phyloP scores from a whole-genome alignment of 2,888 invertebrate species.

The Dasypolia templi region DNA sequence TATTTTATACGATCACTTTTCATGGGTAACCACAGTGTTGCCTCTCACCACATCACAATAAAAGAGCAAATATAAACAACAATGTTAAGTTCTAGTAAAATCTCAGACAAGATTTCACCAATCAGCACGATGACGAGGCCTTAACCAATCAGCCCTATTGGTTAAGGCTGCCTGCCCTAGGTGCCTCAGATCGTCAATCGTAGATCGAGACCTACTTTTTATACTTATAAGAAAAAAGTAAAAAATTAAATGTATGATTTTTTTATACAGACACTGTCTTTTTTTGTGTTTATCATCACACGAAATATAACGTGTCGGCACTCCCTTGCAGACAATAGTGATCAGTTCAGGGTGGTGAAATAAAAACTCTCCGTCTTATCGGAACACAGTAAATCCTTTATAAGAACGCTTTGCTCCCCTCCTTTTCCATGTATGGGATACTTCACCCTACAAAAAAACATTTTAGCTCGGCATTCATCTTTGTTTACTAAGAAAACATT shows the following conservation, averaged over 20 bases:
- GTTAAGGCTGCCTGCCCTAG: background rate
- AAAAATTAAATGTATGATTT: too few species aligned
- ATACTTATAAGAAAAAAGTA: too few species aligned
- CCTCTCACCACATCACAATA: too few species aligned
- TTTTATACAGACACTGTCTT: background rate
- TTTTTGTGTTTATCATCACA: constrained; percentile 11
- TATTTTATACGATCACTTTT: background rate
- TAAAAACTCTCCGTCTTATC: constrained; percentile 49
- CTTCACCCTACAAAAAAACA: constrained; percentile 58
- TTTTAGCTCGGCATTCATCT: constrained; percentile 51
- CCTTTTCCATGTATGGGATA: constrained; percentile 52
- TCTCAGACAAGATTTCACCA: too few species aligned
- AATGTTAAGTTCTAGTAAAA: too few species aligned
- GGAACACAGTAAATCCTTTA: constrained; percentile 50
- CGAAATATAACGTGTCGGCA: constrained; percentile 12
- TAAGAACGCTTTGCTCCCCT: constrained; percentile 47
- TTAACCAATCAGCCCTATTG: too few species aligned
- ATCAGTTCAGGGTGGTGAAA: constrained; percentile 34
- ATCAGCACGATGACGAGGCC: too few species aligned
- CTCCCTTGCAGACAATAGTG: constrained; percentile 30
- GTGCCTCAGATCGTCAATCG: background rate
- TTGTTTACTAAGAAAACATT: constrained; percentile 54
- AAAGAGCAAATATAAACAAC: background rate
- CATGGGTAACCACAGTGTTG: background rate
- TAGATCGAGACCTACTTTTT: background rate